These are phyloP conservation scores for Polypterus senegalus DNA, from an alignment of 2,113 vertebrate genomes.

Conservation along the genomic window DNA sequence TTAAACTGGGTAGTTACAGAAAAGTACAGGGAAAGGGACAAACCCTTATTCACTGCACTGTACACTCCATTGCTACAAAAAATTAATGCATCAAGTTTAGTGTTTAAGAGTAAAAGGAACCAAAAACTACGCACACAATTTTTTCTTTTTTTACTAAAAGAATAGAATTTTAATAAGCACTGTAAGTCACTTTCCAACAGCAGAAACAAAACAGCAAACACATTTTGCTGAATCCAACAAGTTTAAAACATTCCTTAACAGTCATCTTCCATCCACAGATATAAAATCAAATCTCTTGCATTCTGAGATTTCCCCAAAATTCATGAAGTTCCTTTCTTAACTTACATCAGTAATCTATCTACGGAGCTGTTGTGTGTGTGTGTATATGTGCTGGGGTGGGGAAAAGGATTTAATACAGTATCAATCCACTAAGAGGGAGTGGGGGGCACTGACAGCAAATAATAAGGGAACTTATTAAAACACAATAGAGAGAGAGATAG, in stretches of 20 bases:
- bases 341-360: conserved; percentile 51
- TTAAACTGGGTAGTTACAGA: too few species aligned
- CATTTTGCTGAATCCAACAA: conserved; percentile 27
- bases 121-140: too few species aligned
- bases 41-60: too few species aligned
- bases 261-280: conserved; percentile 18
- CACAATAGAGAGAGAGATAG: too few species aligned
- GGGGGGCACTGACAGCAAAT: neutral
- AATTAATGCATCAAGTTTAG: too few species aligned
- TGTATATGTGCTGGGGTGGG: conserved; percentile 19
- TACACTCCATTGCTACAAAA: too few species aligned
- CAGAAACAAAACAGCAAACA: conserved; percentile 32
- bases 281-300: conserved; percentile 29
- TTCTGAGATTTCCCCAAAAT: conserved; percentile 33
- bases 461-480: neutral
- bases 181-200: conserved; percentile 50
- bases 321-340: conserved; percentile 29
- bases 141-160: conserved; percentile 41
- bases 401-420: conserved; percentile 36
- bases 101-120: too few species aligned
- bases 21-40: too few species aligned
- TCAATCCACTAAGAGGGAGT: conserved; percentile 46
- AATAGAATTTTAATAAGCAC: conserved; percentile 53
- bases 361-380: conserved; percentile 29
- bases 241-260: conserved; percentile 36